Evolutionary conservation across 1,140 invertebrate species (phyloP).

Genomic region (Uloborus diversus): DNA sequence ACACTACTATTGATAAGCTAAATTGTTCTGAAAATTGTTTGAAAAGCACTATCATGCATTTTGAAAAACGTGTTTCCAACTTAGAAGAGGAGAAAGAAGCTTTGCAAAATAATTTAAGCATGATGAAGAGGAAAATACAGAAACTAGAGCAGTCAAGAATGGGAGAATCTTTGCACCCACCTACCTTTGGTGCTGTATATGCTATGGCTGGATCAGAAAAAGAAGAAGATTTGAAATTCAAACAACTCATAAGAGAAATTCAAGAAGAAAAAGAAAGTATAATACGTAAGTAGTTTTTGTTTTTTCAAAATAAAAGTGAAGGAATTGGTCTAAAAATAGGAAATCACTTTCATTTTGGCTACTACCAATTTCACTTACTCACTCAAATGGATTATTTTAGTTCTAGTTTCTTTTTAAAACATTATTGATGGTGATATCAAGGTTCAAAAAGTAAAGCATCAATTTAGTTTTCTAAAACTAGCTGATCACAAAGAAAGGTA

Average conservation of each 20-base stretch:
- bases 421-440: too few relatives aligned
- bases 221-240: constrained; percentile 34
- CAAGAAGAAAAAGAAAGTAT: background rate
- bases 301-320: constrained; percentile 6
- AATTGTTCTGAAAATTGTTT: constrained; percentile 43
- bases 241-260: constrained; percentile 15
- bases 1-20: constrained; percentile 45
- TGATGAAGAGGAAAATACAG: constrained; percentile 30
- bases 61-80: constrained; percentile 49
- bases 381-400: too few relatives aligned
- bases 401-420: too few relatives aligned
- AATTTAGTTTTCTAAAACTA: too few relatives aligned
- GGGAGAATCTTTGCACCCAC: background rate
- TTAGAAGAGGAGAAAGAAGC: constrained; percentile 58
- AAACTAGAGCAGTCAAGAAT: constrained; percentile 6
- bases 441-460: too few relatives aligned
- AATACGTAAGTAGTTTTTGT: background rate
- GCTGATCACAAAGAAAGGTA: too few relatives aligned
- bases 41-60: constrained; percentile 50
- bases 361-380: too few relatives aligned
- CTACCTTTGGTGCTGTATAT: constrained; percentile 31
- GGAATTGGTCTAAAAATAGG: too few relatives aligned
- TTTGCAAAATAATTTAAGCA: constrained; percentile 47
- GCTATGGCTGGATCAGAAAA: constrained; percentile 25
- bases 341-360: too few relatives aligned